phyloP scores from a whole-genome alignment of 2,113 vertebrate species.

The Stomatorhinus ivindoensis region DNA sequence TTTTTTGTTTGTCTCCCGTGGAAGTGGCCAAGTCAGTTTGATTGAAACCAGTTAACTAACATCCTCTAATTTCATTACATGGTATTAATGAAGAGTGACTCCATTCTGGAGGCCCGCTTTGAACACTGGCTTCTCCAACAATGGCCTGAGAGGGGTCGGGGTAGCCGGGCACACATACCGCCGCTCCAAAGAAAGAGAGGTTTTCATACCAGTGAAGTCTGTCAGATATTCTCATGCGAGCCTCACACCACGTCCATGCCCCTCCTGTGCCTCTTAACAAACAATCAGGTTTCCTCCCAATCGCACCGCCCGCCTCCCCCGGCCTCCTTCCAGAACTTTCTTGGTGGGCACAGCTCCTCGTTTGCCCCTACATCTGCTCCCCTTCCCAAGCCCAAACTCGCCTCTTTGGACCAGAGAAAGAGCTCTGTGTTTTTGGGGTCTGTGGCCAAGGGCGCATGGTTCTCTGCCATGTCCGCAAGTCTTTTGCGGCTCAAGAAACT shows the following conservation, averaged over 20 bases:
- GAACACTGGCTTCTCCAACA: slow-evolving; percentile 82
- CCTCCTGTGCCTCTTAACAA: slow-evolving; percentile 85
- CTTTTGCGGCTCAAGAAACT: background rate
- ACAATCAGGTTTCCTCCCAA: slow-evolving; percentile 94
- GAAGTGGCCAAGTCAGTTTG: slow-evolving; percentile 68
- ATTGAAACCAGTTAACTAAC: slow-evolving; percentile 92
- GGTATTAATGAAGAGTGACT: slow-evolving; percentile 87
- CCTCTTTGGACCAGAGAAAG: slow-evolving; percentile 43
- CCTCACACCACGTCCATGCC: slow-evolving; percentile 91
- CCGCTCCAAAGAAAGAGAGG: slow-evolving; percentile 73
- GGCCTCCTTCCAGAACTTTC: slow-evolving; percentile 88
- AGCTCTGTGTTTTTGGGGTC: slow-evolving; percentile 31
- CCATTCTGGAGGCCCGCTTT: slow-evolving; percentile 81
- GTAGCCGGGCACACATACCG: slow-evolving; percentile 76
- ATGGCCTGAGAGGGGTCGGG: slow-evolving; percentile 80
- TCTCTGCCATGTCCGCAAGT: slow-evolving; percentile 29
- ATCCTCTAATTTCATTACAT: slow-evolving; percentile 88
- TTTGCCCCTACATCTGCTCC: slow-evolving; percentile 77
- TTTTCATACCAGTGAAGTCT: slow-evolving; percentile 97
- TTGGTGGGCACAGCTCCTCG: slow-evolving; percentile 77
- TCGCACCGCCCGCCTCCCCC: slow-evolving; percentile 82
- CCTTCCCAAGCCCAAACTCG: slow-evolving; percentile 85
- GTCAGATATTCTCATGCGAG: slow-evolving; percentile 99
- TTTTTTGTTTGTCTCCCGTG: slow-evolving; percentile 17
- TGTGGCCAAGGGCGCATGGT: slow-evolving; percentile 39